Percentiles rank a stretch among this genome's conserved stretches.
phyloP scores from a whole-genome alignment of 2,113 vertebrate species.

The Lampris incognitus region DNA sequence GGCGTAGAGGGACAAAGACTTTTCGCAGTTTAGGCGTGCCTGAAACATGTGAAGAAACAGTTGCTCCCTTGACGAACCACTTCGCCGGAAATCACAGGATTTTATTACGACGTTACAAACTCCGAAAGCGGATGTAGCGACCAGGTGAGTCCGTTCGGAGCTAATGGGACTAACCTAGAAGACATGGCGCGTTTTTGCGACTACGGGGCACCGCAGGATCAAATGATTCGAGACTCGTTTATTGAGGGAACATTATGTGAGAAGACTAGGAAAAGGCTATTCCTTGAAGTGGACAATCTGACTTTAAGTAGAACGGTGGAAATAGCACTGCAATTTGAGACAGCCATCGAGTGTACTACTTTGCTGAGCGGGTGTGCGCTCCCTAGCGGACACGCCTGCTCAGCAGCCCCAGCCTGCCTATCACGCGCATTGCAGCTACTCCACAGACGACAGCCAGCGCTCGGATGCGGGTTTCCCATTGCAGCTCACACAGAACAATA shows the following conservation, averaged over 20 bases:
- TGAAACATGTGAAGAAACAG: no score
- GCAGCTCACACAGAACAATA: neutral
- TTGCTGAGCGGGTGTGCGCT: neutral
- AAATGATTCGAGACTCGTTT: no score
- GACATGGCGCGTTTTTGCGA: neutral
- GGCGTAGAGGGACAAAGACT: no score
- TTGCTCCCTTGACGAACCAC: no score
- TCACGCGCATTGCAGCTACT: neutral
- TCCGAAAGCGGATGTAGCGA: neutral
- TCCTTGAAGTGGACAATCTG: neutral
- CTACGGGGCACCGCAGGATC: neutral
- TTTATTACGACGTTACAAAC: neutral
- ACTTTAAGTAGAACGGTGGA: neutral
- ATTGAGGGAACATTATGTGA: neutral
- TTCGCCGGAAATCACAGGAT: no score
- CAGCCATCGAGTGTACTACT: neutral
- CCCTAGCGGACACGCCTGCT: no score
- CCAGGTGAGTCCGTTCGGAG: neutral
- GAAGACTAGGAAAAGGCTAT: neutral
- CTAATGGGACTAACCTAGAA: neutral
- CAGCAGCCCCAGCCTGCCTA: neutral
- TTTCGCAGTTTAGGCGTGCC: no score
- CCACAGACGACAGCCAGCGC: neutral
- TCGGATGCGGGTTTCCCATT: no score
- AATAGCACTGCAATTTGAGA: neutral